Evolutionary conservation across 1,140 invertebrate species (phyloP).

Genomic region (Heliconius melpomene): DNA sequence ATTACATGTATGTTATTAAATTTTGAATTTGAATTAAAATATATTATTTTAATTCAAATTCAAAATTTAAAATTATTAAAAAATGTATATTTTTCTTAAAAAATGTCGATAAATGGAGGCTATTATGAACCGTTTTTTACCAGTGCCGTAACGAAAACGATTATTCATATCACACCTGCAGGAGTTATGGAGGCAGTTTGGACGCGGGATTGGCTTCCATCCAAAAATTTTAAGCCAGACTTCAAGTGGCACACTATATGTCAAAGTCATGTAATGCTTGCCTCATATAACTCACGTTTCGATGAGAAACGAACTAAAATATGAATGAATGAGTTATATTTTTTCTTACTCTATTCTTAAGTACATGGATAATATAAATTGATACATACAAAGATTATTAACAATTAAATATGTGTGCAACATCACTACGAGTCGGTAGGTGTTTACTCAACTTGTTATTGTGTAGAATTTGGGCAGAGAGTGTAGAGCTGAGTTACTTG

Average conservation of each 20-base stretch:
- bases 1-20: no score
- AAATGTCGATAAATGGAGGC: not conserved
- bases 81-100: not conserved
- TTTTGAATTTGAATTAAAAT: no score
- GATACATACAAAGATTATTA: no score
- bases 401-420: no score
- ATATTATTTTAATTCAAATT: no score
- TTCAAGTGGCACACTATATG: not conserved
- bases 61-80: not conserved
- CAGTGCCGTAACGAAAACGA: not conserved
- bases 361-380: no score
- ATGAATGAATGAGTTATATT: no score
- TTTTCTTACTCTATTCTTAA: no score
- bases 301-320: not conserved
- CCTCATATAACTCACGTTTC: not conserved
- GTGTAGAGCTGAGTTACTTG: no score
- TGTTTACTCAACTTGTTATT: no score
- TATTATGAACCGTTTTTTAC: not conserved
- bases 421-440: no score
- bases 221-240: constrained; percentile 14
- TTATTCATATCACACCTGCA: constrained; percentile 12
- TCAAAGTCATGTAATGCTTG: constrained; percentile 10
- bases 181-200: constrained; percentile 6
- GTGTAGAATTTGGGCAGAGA: no score
- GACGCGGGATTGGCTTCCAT: not conserved